These are phyloP conservation scores for honey bee (Apis mellifera) DNA, from an alignment of 1,140 invertebrate species.

Conservation along the genomic window Amel_HAv3.1 CM009942.2:1248501-1249000, in stretches of 20 bases:
- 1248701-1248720: conserved; percentile 8
- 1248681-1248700: conserved; percentile 4
- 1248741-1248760: conserved; percentile 41
- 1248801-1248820: conserved; percentile 34
- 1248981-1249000: no score
- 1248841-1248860: not conserved
- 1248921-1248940: no score
- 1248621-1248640: conserved; percentile 30
- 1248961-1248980: no score
- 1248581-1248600: not conserved
- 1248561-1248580: not conserved
- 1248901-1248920: no score
- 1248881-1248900: not conserved
- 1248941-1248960: no score
- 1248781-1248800: conserved; percentile 45
- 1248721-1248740: conserved; percentile 33
- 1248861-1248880: not conserved
- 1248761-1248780: conserved; percentile 36
- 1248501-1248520: not conserved
- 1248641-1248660: conserved; percentile 12
- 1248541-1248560: conserved; percentile 49
- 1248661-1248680: conserved; percentile 4
- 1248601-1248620: conserved; percentile 36
- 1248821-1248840: conserved; percentile 46
- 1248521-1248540: conserved; percentile 48